These are phyloP conservation scores for Lepilemur septentrionalis DNA, from an alignment of 2,797 vertebrate species.

Conservation along the genomic window DNA sequence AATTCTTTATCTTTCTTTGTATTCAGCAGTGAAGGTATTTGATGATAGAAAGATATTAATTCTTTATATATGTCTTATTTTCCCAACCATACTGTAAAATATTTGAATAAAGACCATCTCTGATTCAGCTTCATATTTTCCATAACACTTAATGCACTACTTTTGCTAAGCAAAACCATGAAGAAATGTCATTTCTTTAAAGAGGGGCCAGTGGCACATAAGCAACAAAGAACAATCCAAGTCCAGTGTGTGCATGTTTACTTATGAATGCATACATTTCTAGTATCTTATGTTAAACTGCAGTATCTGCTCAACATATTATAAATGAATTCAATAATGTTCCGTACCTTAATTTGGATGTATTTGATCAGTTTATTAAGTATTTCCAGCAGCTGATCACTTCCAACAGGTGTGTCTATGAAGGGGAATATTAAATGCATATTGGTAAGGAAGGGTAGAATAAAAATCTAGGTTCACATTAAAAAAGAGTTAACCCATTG, in stretches of 20 bases:
- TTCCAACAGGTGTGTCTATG: slow-evolving; percentile 94
- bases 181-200: not conserved
- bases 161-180: not conserved
- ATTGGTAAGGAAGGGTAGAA: not conserved
- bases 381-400: slow-evolving; percentile 89
- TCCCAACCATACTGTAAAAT: not conserved
- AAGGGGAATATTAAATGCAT: slow-evolving; percentile 60
- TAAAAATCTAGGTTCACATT: not conserved
- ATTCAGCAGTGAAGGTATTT: not conserved
- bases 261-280: not conserved
- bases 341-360: slow-evolving; percentile 93
- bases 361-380: slow-evolving; percentile 92
- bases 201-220: not conserved
- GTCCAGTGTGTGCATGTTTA: not conserved
- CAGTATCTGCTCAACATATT: not conserved
- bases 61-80: not conserved
- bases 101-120: not conserved
- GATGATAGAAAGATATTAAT: not conserved
- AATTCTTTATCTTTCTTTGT: not conserved
- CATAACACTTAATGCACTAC: not conserved
- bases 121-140: not conserved
- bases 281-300: not conserved
- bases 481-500: not conserved
- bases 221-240: not conserved
- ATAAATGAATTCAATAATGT: slow-evolving; percentile 9